Percentiles rank a stretch among this genome's conserved stretches.
Evolutionary conservation across 1,140 invertebrate species (phyloP).

Genomic region (Limonius californicus): DNA sequence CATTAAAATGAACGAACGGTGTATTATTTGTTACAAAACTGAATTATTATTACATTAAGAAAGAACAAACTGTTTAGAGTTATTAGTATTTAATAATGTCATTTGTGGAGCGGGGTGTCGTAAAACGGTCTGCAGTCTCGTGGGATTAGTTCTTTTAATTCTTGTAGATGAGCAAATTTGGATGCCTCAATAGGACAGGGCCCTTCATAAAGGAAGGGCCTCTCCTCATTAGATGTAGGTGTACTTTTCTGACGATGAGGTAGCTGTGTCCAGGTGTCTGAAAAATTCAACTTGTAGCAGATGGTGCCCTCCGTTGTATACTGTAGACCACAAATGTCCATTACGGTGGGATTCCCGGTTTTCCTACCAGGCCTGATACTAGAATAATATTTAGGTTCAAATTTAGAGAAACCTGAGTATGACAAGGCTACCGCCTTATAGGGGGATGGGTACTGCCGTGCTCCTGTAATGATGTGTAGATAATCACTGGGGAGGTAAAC

Average conservation of each 20-base stretch:
- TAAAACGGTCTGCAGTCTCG: neutral
- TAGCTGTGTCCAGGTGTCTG: slow-evolving; percentile 12
- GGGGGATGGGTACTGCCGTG: slow-evolving; percentile 8
- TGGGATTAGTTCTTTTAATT: neutral
- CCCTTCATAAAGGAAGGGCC: neutral
- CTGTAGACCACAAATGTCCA: slow-evolving; percentile 15
- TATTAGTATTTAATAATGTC: neutral
- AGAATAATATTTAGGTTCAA: slow-evolving; percentile 10
- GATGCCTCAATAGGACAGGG: neutral
- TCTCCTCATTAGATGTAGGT: neutral
- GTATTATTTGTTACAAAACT: neutral
- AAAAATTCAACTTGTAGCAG: slow-evolving; percentile 19
- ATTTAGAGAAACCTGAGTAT: slow-evolving; percentile 9
- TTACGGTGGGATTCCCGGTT: slow-evolving; percentile 16
- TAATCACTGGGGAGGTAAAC: neutral
- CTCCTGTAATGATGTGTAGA: neutral
- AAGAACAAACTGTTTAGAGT: neutral
- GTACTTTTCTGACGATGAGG: slow-evolving; percentile 10
- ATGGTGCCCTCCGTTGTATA: slow-evolving; percentile 13
- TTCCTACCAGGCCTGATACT: slow-evolving; percentile 19
- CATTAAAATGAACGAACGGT: neutral
- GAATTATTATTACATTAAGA: neutral
- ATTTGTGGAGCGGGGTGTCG: neutral
- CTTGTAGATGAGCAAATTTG: neutral
- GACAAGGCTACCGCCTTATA: slow-evolving; percentile 13